Evolutionary conservation across 23 tunicate species (phyloP), one percentile per base, ranked within the genome.

Genomic region (Phallusia fumigata): DNA sequence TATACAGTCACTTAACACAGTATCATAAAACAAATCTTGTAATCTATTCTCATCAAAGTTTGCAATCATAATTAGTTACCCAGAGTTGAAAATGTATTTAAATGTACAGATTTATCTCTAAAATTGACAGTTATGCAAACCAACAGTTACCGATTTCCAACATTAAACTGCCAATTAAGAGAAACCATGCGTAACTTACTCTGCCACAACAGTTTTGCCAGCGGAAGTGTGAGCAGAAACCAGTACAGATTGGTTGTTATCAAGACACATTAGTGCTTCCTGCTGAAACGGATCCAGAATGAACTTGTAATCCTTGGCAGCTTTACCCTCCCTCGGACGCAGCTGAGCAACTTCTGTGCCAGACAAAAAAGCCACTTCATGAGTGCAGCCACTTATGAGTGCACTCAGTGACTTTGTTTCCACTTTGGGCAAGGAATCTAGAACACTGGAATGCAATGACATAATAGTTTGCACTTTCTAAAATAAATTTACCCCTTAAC

Each of bases 161-260:
- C 58, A 13, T 51, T 51, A 18, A 51, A 51, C 15, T 13, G 18
- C 58, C 15, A 58, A 21, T 11, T 58, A 58, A 58, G 13, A 58
- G 69, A 24, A 22, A 58, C 26, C 26, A 6, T 5, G 32, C 1
- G 6, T 22, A 53, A 81, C 89, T 75, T 84, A 93, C 94, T 94
- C 98, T 24, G 98, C 98, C 21, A 94, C 98, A 52, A 89, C 94
- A 16, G 98, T 94, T 86, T 94, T 94, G 28, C 98, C 98, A 79
- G 98, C 98, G 10, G 98, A 94, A 28, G 98, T 94, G 65, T 94
- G 98, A 51, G 98, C 98, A 24, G 98, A 94, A 6, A 94, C 95
- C 40, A 94, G 83, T 24, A 94, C 98, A 0, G 98, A 94, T 65
- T 94, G 98, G 35, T 94, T 87, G 80, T 89, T 94, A 74, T 94